These are phyloP conservation scores for Pterophyllum scalare DNA, from an alignment of 2,113 vertebrate species.

Conservation along the genomic window DNA sequence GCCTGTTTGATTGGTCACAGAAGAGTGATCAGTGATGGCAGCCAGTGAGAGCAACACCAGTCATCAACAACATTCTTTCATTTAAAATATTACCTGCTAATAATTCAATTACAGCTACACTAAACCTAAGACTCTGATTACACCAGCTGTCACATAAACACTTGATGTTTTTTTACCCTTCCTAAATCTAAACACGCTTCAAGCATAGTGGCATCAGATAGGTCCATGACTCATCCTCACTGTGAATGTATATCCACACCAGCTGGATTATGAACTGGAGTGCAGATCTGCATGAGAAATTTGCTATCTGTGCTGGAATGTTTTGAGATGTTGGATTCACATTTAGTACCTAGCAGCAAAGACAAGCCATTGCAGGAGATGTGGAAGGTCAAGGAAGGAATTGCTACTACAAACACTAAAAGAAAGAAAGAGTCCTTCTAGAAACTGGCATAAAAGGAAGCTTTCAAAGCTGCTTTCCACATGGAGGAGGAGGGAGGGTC, in stretches of 20 bases:
- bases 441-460: not conserved
- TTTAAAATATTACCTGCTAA: not conserved
- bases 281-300: not conserved
- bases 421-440: not conserved
- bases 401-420: slow-evolving; percentile 25
- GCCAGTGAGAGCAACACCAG: not conserved
- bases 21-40: not conserved
- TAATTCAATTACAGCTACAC: not conserved
- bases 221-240: not conserved
- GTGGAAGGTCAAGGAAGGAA: slow-evolving; percentile 7
- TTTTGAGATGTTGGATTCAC: not conserved
- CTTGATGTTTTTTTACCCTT: not conserved
- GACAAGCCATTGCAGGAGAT: not conserved
- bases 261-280: not conserved
- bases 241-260: not conserved
- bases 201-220: not conserved
- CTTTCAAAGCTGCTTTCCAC: slow-evolving; percentile 32
- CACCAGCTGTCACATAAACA: not conserved
- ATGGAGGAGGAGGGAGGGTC: slow-evolving; percentile 24
- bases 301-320: not conserved
- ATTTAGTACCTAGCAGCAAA: not conserved
- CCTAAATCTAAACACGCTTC: not conserved
- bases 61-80: not conserved
- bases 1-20: slow-evolving; percentile 28
- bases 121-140: not conserved